A percentile compares a stretch with the other conserved stretches of the same genome.
phyloP scores from a whole-genome alignment of 1,140 invertebrate species.

The Pachyrhynchus sulphureomaculatus region DNA sequence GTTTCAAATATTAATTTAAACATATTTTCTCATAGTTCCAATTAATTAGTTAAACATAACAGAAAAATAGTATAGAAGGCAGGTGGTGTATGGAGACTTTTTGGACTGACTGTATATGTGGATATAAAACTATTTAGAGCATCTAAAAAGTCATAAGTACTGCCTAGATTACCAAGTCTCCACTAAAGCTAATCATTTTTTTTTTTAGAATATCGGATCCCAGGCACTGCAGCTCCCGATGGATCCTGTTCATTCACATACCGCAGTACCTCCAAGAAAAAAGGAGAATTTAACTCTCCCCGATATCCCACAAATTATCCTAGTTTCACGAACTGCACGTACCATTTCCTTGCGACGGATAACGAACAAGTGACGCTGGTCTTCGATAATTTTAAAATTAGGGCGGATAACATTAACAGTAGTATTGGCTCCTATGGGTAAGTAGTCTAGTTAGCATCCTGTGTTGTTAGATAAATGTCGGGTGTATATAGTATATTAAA shows the following conservation, averaged over 20 bases:
- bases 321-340: conserved; percentile 89
- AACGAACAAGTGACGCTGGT: conserved; percentile 90
- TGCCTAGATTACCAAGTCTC: too few relatives aligned
- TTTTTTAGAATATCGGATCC: conserved; percentile 81
- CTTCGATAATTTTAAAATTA: conserved; percentile 90
- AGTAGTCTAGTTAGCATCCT: too few relatives aligned
- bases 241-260: conserved; percentile 91
- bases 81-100: too few relatives aligned
- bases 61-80: too few relatives aligned
- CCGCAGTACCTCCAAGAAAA: conserved; percentile 78
- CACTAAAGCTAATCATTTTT: too few relatives aligned
- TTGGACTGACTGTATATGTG: too few relatives aligned
- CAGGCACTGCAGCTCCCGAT: conserved; percentile 89
- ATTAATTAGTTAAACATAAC: too few relatives aligned
- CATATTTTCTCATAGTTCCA: too few relatives aligned
- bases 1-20: too few relatives aligned
- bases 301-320: conserved; percentile 95
- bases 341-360: conserved; percentile 79
- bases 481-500: not conserved
- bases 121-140: too few relatives aligned
- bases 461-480: too few relatives aligned
- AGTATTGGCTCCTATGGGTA: conserved; percentile 64
- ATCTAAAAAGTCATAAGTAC: too few relatives aligned
- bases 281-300: conserved; percentile 92
- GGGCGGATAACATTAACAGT: conserved; percentile 63